Evolutionary conservation across 2,888 invertebrate species (phyloP), one percentile per base, ranked within the genome.

Genomic region (Nemotelus nigrinus): DNA sequence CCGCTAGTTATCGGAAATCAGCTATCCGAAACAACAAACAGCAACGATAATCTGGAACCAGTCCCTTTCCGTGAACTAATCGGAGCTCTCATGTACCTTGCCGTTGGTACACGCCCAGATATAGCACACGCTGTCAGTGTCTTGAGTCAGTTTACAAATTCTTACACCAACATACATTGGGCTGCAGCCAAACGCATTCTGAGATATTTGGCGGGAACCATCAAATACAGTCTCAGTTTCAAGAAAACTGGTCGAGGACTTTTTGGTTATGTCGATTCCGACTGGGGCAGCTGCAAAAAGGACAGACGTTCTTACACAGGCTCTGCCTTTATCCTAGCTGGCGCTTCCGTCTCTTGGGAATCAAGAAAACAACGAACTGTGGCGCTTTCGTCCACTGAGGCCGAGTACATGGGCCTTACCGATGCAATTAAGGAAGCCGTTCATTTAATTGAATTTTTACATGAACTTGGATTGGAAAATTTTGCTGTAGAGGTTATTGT

Each of bases 261-360:
- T 10, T 50, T 50, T 10, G 63, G 41, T 6, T 72, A 50, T 47
- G 57, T 76, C 1, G 78, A 79, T 41, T 67, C 71, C 43, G 78
- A 79, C 10, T 77, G 77, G 78, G 75, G 50, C 47, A 78, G 75
- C 10, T 79, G 78, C 25, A 7, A n/a, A 7, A 47, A 67, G 3
- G 78, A 78, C 70, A 64, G 78, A 3, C 53, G 77, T 2, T 78
- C 77, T n/a, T 79, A 78, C 25, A 76, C 75, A 2, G 67, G 67
- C 4, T 67, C 39, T 25, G 50, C 41, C 3, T 67, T 67, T 48
- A 50, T 67, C 67, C 44, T 67, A 4, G 44, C 10, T 67, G 67
- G 67, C 8, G 10, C 43, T 8, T 4, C 50, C 3, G 41, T 67
- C 25, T 50, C 67, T 8, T 48, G 67, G 67, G 67, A 67, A n/a